A percentile compares a stretch with the other conserved stretches of the same genome.
Evolutionary conservation across 2,797 vertebrate species (phyloP).

Genomic region (Enteromius viviparus): DNA sequence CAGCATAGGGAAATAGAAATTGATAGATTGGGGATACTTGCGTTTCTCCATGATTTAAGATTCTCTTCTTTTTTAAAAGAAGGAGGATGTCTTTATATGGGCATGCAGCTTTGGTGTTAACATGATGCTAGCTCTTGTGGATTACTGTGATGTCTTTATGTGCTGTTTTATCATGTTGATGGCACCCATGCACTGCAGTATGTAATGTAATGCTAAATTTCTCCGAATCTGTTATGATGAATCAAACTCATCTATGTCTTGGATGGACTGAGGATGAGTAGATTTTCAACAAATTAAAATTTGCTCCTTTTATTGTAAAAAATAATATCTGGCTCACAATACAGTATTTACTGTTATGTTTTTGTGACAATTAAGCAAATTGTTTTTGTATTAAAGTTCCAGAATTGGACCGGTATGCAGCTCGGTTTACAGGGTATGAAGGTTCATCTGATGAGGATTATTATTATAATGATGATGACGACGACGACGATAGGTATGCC

Average conservation of each 20-base stretch:
- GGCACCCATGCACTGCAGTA: not conserved
- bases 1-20: not conserved
- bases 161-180: not conserved
- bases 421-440: slow-evolving; percentile 33
- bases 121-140: not conserved
- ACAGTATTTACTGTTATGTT: not conserved
- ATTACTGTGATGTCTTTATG: not conserved
- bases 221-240: not conserved
- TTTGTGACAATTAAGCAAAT: not conserved
- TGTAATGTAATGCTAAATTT: not conserved
- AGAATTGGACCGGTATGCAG: not conserved
- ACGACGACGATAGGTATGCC: slow-evolving; percentile 31
- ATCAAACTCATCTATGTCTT: not conserved
- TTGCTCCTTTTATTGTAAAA: not conserved
- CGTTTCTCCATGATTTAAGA: not conserved
- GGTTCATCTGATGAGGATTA: slow-evolving; percentile 63
- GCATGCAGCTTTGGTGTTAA: not conserved
- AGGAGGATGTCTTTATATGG: not conserved
- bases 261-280: not conserved
- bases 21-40: not conserved
- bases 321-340: not conserved
- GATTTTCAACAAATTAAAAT: not conserved
- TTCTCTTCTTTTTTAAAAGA: too few species aligned
- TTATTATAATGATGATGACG: slow-evolving; percentile 48
- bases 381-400: slow-evolving; percentile 24